Evolutionary conservation across 2,888 invertebrate genomes (phyloP), one percentile per base, ranked within the genome.

Genomic region (Agrotis exclamationis): DNA sequence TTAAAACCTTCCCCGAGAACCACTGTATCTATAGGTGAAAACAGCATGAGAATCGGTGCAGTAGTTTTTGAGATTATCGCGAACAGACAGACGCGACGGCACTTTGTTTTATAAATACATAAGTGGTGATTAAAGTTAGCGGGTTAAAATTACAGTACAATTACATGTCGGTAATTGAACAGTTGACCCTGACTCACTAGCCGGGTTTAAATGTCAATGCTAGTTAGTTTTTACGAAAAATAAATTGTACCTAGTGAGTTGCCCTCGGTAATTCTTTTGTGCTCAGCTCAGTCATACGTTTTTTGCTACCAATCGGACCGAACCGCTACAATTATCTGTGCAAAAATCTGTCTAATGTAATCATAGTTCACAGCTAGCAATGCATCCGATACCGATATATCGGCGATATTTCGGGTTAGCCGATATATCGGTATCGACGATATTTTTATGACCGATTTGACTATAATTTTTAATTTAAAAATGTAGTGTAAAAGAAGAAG

Each of bases 121-220:
- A 33, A 7, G 33, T 7, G 33, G 33, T 33, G 33, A 33, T 53
- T 50, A 50, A 54, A 16, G 28, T 51, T 44, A 54, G 13, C 16
- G 59, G 11, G 56, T 5, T 53, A 13, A 56, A 63, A 56, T 44
- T 58, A 47, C 18, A 13, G 60, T 53, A 53, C 18, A 16, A 44
- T 57, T 47, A 20, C 44, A 14, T 64, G 45, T 9, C 39, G 39
- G 39, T 50, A 59, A 59, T 81, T 53, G 63, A 44, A 54, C 28
- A 28, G 39, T 13, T 13, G 68, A 54, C 84, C 81, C 50, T 80
- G 84, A 70, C 62, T 66, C 47, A 56, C 59, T 62, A 48, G 47
- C 54, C 50, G 24, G 68, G 57, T 66, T 69, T 60, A 73, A 83
- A 83, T 74, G 81, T 63, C 84, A 83, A 74, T 80, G 66, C n/a